A percentile compares a stretch with the other conserved stretches of the same genome.
Conservation (phyloP, 2,113 vertebrate genomes). For the Entosphenus tridentatus region DNA sequence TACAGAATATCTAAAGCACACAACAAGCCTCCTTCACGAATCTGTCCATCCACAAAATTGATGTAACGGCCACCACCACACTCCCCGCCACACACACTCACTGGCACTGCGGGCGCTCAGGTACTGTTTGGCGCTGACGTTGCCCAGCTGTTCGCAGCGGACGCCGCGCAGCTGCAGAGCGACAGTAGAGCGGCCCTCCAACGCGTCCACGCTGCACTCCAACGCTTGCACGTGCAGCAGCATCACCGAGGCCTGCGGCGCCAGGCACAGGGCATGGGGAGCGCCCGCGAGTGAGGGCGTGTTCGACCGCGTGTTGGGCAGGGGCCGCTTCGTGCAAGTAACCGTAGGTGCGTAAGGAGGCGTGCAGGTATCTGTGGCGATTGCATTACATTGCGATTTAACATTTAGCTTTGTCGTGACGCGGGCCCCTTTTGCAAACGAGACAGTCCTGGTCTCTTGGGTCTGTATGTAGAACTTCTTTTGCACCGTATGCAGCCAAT, state of each 20-base stretch:
- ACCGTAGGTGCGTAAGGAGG: background rate
- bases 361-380: background rate
- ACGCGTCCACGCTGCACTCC: constrained; percentile 35
- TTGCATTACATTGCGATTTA: too few species aligned
- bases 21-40: background rate
- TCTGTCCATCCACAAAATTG: background rate
- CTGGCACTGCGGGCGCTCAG: constrained; percentile 29
- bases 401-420: too few species aligned
- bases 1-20: background rate
- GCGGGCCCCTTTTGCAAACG: too few species aligned
- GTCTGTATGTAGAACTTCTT: too few species aligned
- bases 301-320: background rate
- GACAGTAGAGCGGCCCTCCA: constrained; percentile 41
- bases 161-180: constrained; percentile 37
- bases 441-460: too few species aligned
- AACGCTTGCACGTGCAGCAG: constrained; percentile 37
- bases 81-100: constrained; percentile 14
- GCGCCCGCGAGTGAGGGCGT: constrained; percentile 6
- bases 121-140: constrained; percentile 38
- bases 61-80: background rate
- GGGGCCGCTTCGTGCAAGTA: background rate
- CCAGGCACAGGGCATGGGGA: constrained; percentile 8
- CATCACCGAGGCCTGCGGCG: constrained; percentile 47
- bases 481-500: too few species aligned
- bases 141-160: constrained; percentile 39